A percentile compares a stretch with the other conserved stretches of the same genome.
These are phyloP conservation scores for Acrossocheilus fasciatus DNA, from an alignment of 2,797 vertebrate genomes.

Conservation along the genomic window DNA sequence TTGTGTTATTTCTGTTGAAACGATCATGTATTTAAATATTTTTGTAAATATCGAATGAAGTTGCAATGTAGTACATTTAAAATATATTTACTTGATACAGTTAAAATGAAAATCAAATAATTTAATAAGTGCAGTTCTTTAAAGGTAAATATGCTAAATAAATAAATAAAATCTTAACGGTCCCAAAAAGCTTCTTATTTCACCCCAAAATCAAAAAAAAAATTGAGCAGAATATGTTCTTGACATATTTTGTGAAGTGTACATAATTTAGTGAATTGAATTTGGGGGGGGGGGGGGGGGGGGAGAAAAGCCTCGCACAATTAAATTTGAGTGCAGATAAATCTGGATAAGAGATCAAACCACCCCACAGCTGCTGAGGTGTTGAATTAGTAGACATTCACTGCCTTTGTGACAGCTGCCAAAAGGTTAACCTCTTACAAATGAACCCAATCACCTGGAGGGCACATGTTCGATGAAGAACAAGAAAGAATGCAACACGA, in stretches of 20 bases:
- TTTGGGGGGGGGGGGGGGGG: not conserved
- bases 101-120: not conserved
- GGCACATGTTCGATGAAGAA: not conserved
- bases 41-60: not conserved
- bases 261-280: not conserved
- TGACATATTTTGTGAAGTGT: not conserved
- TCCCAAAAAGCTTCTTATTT: not conserved
- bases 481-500: too few species aligned
- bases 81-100: not conserved
- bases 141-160: not conserved
- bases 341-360: conserved; percentile 18
- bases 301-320: not conserved
- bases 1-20: not conserved
- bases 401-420: conserved; percentile 38
- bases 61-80: not conserved
- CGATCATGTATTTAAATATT: not conserved
- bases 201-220: not conserved
- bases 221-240: not conserved
- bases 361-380: conserved; percentile 37
- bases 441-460: not conserved
- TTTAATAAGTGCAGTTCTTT: not conserved
- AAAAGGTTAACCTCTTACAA: conserved; percentile 28
- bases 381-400: conserved; percentile 42
- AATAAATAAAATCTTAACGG: not conserved
- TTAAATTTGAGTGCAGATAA: not conserved